A percentile compares a stretch with the other conserved stretches of the same genome.
These are phyloP conservation scores for human DNA, from an alignment of 2,113 vertebrate species.

Conservation along the genomic window DNA sequence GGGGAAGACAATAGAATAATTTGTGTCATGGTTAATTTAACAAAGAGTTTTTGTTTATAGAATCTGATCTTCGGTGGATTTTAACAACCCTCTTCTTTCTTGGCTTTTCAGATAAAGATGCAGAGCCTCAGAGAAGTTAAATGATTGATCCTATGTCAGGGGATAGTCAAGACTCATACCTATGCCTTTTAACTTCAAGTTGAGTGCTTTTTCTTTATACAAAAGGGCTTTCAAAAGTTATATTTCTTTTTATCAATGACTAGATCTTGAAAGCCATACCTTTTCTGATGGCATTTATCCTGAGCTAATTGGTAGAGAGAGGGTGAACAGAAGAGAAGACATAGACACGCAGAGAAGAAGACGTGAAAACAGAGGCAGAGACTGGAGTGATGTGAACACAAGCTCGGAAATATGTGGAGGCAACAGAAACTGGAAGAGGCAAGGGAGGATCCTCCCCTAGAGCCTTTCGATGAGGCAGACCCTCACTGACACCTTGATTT, in stretches of 20 bases:
- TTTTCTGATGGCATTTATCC: neutral
- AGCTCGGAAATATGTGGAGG: too few relatives aligned
- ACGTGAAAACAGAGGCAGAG: neutral
- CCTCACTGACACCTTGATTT: neutral
- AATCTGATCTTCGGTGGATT: neutral
- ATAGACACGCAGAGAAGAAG: neutral
- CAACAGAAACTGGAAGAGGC: too few relatives aligned
- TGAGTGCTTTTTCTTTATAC: neutral
- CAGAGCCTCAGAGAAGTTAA: neutral
- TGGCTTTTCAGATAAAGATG: neutral
- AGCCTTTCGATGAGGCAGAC: too few relatives aligned
- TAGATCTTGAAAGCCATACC: neutral
- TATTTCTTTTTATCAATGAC: neutral
- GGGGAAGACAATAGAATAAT: neutral
- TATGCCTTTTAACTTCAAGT: neutral
- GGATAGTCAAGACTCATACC: neutral
- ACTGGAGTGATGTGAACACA: neutral
- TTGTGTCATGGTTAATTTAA: neutral
- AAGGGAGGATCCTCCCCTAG: too few relatives aligned
- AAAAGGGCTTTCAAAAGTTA: neutral
- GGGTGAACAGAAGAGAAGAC: neutral
- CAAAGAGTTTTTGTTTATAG: neutral
- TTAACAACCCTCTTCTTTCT: neutral
- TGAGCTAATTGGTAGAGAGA: neutral
- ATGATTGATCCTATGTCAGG: neutral